Evolutionary conservation across 2,888 invertebrate species (phyloP), one percentile per base, ranked within the genome.

Genomic region (Rotaria magnacalcarata): DNA sequence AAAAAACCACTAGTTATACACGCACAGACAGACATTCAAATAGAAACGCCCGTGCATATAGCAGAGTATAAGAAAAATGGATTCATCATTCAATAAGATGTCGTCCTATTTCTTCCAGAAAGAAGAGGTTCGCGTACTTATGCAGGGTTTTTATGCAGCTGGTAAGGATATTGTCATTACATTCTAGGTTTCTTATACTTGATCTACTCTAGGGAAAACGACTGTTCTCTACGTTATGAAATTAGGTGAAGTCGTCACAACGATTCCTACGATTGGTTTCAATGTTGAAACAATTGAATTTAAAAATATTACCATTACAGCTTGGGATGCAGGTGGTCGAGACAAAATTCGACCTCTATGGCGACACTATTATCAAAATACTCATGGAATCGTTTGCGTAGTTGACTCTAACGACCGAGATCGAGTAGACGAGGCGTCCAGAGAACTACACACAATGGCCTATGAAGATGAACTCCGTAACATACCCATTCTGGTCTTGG

Each of bases 341-440:
- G 14, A 50, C 14, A 50, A 50, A 50, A 50, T 50, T 50, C 50
- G 50, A 50, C 74, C 87, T 5, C 92, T 99, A 80, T 99, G 98
- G 98, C 94, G 97, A 91, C 97, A 99, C 91, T 98, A 99, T 90
- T 98, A 97, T 91, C 97, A 97, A 92, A 97, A 97, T 90, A 97
- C 97, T 1, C 85, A 84, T 50, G 50, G 2, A 0, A 14, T 50
- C 14, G 50, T 99, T 92, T 99, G 99, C 92, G 98, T 99, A 92
- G 97, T 99, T 92, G 98, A 99, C 94, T 97, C 97, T 93, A 99
- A 98, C 92, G 98, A 99, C 93, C 94, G 97, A 92, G 98, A 99
- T 93, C 95, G 97, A 94, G 96, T 98, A 89, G 96, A 96, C 84
- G 98, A 99, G 92, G 98, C 97, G 89, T 94, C 96, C 90, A 97